Base-by-base conservation (phyloP, 2,797 vertebrate genomes). In the Pampus argenteus region DNA sequence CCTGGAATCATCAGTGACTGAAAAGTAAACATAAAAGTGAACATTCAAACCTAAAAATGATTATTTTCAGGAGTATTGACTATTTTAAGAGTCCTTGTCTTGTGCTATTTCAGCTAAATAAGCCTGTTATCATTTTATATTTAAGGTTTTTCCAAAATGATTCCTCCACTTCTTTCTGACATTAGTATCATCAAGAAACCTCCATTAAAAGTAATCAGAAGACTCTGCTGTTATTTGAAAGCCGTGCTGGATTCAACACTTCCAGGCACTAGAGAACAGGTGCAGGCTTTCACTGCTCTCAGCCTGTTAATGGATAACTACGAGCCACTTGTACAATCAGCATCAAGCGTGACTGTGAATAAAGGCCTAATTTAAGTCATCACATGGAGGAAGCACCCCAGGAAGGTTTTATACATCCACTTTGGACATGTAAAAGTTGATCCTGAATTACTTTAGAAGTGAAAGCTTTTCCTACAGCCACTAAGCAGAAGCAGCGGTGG, bases 241-340 rank as follows among this genome's bases (percentile, higher is more conserved):
- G 15, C 59, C 29, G 29, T 13, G 51, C 52, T 25, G 42, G 25
- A 23, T 72, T 42, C 11, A 58, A 25, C 23, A 29, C 9, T 59
- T 29, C 47, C 20, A 69, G 57, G 70, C 56, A 58, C 20, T 26
- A 9, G 45, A 56, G 60, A 69, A 54, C 78, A 74, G 69, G 77
- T 82, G 75, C 38, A 1, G 14, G 49, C 63, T 70, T 60, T 69
- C n/a, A n/a, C 34, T 23, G 71, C 78, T 62, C 69, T 74, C 65
- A 47, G 76, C 66, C 8, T 58, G 71, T 66, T 76, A 66, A 71
- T 58, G 52, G 66, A 50, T 61, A 42, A 71, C 31, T 5, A 56
- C 44, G 45, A 70, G 57, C 48, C 76, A 20, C 78, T 80, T 40
- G 66, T 64, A 45, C 40, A 57, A 76, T 79, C 68, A 71, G 77